A percentile compares a stretch with the other conserved stretches of the same genome.
Evolutionary conservation across 2,113 vertebrate species (phyloP).

Genomic region (Poeciliopsis occidentalis): DNA sequence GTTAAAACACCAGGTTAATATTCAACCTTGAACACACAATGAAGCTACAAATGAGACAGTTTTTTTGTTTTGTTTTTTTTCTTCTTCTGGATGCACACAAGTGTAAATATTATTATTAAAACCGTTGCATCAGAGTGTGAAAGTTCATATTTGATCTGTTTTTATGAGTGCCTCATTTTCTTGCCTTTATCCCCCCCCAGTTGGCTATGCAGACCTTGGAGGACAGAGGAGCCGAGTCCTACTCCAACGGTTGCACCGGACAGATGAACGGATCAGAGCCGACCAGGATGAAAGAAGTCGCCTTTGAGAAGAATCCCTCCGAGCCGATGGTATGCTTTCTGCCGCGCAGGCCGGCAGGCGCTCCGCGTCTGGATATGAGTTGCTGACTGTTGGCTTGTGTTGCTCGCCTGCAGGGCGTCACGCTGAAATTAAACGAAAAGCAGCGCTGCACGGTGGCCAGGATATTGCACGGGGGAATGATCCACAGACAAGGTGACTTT

Average conservation of each 20-base stretch:
- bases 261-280: slow-evolving; percentile 78
- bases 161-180: background rate
- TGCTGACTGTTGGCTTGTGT: slow-evolving; percentile 1
- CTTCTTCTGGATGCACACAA: slow-evolving; percentile 8
- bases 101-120: slow-evolving; percentile 31
- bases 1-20: slow-evolving; percentile 77
- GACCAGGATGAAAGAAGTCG: slow-evolving; percentile 87
- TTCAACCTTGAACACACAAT: slow-evolving; percentile 81
- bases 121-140: background rate
- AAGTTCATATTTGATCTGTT: background rate
- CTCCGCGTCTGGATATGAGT: background rate
- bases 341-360: background rate
- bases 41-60: slow-evolving; percentile 69
- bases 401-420: slow-evolving; percentile 88
- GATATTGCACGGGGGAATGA: slow-evolving; percentile 95
- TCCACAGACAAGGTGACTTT: slow-evolving; percentile 92
- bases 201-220: slow-evolving; percentile 71
- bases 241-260: slow-evolving; percentile 84
- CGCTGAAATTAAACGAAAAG: slow-evolving; percentile 93
- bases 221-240: slow-evolving; percentile 83
- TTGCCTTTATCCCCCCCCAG: slow-evolving; percentile 45
- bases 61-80: background rate
- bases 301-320: slow-evolving; percentile 90
- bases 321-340: slow-evolving; percentile 90
- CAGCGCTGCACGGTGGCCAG: slow-evolving; percentile 94